Percentiles rank a stretch among this genome's conserved stretches.
phyloP scores from a whole-genome alignment of 2,113 vertebrate species.

The Caranx melampygus region DNA sequence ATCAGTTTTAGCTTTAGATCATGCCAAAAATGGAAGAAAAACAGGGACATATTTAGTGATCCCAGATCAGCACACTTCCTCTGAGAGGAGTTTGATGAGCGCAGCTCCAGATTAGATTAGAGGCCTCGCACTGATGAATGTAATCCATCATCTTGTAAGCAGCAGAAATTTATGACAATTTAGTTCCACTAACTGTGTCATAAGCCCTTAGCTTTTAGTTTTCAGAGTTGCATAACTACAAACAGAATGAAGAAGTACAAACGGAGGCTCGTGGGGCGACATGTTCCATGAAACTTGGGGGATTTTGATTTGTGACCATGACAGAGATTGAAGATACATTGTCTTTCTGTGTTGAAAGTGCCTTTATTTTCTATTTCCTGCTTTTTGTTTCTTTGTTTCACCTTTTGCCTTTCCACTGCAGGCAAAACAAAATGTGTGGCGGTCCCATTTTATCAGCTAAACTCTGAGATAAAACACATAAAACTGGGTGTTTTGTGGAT shows the following conservation, averaged over 20 bases:
- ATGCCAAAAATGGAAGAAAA: conserved; percentile 62
- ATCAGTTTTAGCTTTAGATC: conserved; percentile 71
- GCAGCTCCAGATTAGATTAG: conserved; percentile 78
- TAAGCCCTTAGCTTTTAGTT: conserved; percentile 66
- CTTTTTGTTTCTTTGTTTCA: conserved; percentile 69
- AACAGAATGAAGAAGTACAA: conserved; percentile 71
- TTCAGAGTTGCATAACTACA: conserved; percentile 60
- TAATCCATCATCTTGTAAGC: conserved; percentile 81
- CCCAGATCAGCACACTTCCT: conserved; percentile 67
- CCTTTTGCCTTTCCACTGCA: conserved; percentile 80
- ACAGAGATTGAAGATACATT: conserved; percentile 75
- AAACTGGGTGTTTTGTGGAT: conserved; percentile 76
- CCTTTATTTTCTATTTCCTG: conserved; percentile 64
- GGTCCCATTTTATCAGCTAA: conserved; percentile 74
- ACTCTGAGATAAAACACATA: conserved; percentile 76
- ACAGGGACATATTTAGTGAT: conserved; percentile 76
- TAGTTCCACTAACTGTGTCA: conserved; percentile 72
- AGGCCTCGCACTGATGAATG: conserved; percentile 73
- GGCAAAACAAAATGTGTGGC: conserved; percentile 78
- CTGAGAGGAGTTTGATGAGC: conserved; percentile 73
- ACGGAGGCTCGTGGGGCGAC: conserved; percentile 52
- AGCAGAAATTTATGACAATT: conserved; percentile 75
- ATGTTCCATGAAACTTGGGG: conserved; percentile 65
- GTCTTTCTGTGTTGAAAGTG: conserved; percentile 63
- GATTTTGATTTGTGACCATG: conserved; percentile 77